Evolutionary conservation across 2,797 vertebrate genomes (phyloP), one percentile per base, ranked within the genome.

Genomic region (Neosilurus mollespiculum): DNA sequence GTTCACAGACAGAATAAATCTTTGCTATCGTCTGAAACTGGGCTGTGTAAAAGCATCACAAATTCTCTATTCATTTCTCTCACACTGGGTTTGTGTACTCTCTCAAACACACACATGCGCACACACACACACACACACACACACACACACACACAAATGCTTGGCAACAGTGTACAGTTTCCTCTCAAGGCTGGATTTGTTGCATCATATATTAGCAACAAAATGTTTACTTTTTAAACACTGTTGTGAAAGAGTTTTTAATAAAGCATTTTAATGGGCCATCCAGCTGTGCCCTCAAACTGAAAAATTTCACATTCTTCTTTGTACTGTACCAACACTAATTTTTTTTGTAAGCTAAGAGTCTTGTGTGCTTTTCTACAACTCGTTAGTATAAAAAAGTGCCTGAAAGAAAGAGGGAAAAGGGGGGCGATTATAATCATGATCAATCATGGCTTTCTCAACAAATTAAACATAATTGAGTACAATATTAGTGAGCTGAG

Each of bases 221-320:
- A 82, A 84, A 85, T 84, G 86, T 86, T 84, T 80, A 34, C 78
- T 71, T 79, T 62, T 64, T 70, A 49, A 51, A 71, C 66, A 65
- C 49, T 71, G 51, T 56, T 65, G 61, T 80, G n/a, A 84, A 80
- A 75, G 51, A 56, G 67, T 84, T 84, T 80, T 66, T 78, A 84
- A 75, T 72, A 79, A 58, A 62, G 75, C 82, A 62, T 69, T 78
- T 54, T 78, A 82, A 85, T 70, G 78, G 65, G 26, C 59, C 64
- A 85, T 67, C 79, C 85, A 86, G 86, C 78, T 81, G 85, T 87
- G 79, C 80, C 75, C 81, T 83, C 80, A 73, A 66, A 83, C 79
- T 80, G 78, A 78, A 80, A 66, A 76, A 81, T 15, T 77, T 77
- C 56, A 37, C 56, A 43, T 77, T 61, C 37, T 15, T 61, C 75